Percentiles rank a stretch among this genome's conserved stretches.
These are phyloP conservation scores for Chamaea fasciata DNA, from an alignment of 2,113 vertebrate genomes.

Conservation along the genomic window DNA sequence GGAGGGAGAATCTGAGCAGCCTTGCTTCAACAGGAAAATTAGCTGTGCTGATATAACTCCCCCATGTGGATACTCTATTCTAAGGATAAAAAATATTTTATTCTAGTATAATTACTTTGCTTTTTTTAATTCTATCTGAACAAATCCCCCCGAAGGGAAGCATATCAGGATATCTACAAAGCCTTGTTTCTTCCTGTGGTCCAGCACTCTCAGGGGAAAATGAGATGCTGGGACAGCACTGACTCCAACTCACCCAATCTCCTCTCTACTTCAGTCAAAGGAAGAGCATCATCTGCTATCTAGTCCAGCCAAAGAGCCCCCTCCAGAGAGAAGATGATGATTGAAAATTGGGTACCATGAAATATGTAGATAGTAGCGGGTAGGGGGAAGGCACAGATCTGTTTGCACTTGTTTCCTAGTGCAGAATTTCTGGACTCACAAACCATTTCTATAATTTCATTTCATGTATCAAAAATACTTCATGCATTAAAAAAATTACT, in stretches of 20 bases:
- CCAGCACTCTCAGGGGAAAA: not conserved
- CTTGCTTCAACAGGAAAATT: not conserved
- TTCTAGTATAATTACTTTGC: not conserved
- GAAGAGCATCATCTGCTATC: not conserved
- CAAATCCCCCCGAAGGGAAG: not conserved
- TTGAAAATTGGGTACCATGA: not conserved
- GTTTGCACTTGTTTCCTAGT: not conserved
- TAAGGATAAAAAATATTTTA: not conserved
- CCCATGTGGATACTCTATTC: slow-evolving; percentile 41
- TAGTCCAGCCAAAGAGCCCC: not conserved
- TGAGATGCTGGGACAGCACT: not conserved
- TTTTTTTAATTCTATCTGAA: not conserved
- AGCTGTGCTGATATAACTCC: slow-evolving; percentile 46
- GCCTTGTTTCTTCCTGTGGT: fast-evolving
- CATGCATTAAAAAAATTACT: not conserved
- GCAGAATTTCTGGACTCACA: not conserved
- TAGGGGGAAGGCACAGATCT: not conserved
- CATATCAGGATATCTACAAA: not conserved
- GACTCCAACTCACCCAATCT: not conserved
- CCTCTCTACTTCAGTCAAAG: not conserved
- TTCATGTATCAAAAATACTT: not conserved
- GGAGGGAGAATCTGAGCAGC: not conserved
- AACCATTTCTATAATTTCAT: not conserved
- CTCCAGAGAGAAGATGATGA: not conserved
- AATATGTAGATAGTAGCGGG: fast-evolving